Evolutionary conservation across 92 coral and sea anemone genomes (phyloP).

Genomic region (Umimayanthus chanpuru): DNA sequence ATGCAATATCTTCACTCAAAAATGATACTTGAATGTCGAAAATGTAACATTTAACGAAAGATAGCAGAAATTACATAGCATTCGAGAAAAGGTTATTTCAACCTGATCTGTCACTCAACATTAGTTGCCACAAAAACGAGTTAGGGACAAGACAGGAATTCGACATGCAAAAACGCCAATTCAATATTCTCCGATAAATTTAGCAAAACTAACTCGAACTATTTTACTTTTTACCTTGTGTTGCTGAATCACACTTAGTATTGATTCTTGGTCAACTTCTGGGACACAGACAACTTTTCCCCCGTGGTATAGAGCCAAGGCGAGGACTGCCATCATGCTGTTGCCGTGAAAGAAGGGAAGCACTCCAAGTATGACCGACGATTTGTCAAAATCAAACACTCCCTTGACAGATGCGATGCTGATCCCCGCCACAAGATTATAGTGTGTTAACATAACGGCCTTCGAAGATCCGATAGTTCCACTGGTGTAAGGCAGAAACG

Average conservation of each 20-base stretch:
- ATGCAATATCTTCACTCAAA: too few species aligned
- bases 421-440: constrained; percentile 59
- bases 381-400: constrained; percentile 17
- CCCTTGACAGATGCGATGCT: constrained; percentile 10
- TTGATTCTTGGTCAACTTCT: constrained; percentile 56
- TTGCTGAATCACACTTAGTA: constrained; percentile 67
- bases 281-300: constrained; percentile 55
- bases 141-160: background rate
- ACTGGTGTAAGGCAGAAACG: constrained; percentile 74
- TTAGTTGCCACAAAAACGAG: background rate
- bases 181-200: too few species aligned
- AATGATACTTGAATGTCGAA: too few species aligned
- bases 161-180: background rate
- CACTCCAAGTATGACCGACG: constrained; percentile 52
- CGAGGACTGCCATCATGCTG: constrained; percentile 54
- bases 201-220: background rate
- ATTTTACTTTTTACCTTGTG: constrained; percentile 59
- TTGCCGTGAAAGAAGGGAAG: constrained; percentile 68
- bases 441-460: constrained; percentile 86
- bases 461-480: constrained; percentile 88
- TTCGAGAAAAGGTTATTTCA: too few species aligned
- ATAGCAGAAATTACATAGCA: too few species aligned
- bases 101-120: too few species aligned
- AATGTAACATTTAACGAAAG: too few species aligned
- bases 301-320: constrained; percentile 47